Conservation (phyloP, 2,797 vertebrate genomes). For the Tarsius wallacei region DNA sequence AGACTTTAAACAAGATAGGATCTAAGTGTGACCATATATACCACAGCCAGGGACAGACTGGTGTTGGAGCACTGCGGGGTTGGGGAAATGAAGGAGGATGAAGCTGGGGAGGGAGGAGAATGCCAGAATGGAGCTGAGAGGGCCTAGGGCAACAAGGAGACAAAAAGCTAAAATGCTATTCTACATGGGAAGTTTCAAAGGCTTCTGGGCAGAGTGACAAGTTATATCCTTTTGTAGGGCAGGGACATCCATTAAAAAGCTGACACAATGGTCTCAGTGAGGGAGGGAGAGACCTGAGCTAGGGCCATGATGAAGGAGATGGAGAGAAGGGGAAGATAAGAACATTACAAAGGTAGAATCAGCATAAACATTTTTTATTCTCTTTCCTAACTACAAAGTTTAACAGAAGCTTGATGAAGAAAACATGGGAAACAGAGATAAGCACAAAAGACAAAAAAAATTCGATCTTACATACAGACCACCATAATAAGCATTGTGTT, state of each 20-base stretch:
- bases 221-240: neutral
- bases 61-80: neutral
- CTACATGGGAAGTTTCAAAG: neutral
- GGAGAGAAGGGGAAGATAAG: neutral
- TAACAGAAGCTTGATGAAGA: neutral
- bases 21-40: neutral
- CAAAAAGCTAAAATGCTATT: neutral
- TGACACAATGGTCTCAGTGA: neutral
- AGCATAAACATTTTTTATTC: neutral
- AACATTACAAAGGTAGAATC: neutral
- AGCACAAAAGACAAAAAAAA: constrained; percentile 3
- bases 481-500: neutral
- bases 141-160: neutral
- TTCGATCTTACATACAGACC: neutral
- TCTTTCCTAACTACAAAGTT: constrained; percentile 25
- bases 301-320: neutral
- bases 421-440: constrained; percentile 1
- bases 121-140: neutral
- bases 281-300: neutral
- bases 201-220: neutral
- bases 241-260: neutral
- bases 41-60: neutral
- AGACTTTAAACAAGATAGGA: neutral
- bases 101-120: neutral
- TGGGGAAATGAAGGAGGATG: neutral